Percentiles rank a stretch among this genome's conserved stretches.
Conservation (phyloP, 2,888 invertebrate genomes). For the Hydrotaea cyrtoneurina region DNA sequence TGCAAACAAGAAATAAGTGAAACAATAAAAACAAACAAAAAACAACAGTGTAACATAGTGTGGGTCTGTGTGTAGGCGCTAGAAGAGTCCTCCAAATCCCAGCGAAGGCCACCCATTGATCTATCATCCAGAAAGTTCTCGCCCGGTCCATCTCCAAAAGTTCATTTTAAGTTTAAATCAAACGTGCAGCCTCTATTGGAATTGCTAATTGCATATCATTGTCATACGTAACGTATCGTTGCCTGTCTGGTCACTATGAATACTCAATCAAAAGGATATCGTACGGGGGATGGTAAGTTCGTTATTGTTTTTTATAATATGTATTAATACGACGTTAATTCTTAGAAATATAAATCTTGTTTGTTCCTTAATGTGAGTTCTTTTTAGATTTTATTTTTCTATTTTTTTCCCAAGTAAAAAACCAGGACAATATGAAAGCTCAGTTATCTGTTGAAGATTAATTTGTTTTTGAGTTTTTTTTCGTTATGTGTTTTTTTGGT, state of each 20-base stretch:
- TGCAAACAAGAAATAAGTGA: slow-evolving; percentile 33
- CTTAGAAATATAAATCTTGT: too few species aligned
- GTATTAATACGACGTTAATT: not conserved
- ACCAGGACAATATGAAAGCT: too few species aligned
- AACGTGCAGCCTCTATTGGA: not conserved
- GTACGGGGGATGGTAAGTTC: slow-evolving; percentile 79
- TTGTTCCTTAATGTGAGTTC: too few species aligned
- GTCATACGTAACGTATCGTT: not conserved
- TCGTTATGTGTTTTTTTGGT: too few species aligned
- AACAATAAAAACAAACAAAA: slow-evolving; percentile 73
- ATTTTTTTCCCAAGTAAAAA: too few species aligned
- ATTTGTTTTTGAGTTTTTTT: too few species aligned
- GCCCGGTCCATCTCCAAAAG: not conserved
- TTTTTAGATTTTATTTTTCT: too few species aligned
- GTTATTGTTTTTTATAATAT: slow-evolving; percentile 12
- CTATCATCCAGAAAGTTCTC: slow-evolving; percentile 9
- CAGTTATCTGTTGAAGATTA: too few species aligned
- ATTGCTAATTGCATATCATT: not conserved
- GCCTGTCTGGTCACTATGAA: slow-evolving; percentile 75
- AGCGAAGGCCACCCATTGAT: not conserved
- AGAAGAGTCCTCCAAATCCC: not conserved
- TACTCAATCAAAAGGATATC: slow-evolving; percentile 80
- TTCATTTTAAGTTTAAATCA: slow-evolving; percentile 7
- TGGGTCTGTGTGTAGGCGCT: slow-evolving; percentile 45
- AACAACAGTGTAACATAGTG: slow-evolving; percentile 46